A percentile compares a stretch with the other conserved stretches of the same genome.
Evolutionary conservation across 2,797 vertebrate species (phyloP).

Genomic region (Enteromius paludinosus): DNA sequence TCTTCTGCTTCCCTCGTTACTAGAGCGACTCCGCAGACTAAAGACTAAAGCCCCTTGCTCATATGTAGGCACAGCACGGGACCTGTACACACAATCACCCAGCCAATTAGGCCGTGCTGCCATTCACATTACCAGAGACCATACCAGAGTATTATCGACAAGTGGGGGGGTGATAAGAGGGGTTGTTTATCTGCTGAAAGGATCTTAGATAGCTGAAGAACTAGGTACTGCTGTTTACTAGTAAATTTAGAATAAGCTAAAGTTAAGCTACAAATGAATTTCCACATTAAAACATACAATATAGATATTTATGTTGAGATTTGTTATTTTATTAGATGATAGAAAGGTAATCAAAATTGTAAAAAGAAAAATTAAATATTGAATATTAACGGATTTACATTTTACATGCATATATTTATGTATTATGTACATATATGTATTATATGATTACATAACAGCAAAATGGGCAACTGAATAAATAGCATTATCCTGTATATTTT

Average conservation of each 20-base stretch:
- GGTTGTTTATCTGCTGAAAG: constrained; percentile 2
- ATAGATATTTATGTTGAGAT: neutral
- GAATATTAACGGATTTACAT: neutral
- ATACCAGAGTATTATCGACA: neutral
- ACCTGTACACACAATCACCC: constrained; percentile 24
- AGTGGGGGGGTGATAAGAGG: constrained; percentile 6
- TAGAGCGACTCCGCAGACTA: constrained; percentile 5
- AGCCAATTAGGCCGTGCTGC: constrained; percentile 43
- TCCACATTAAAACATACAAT: neutral
- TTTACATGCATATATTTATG: too few species aligned
- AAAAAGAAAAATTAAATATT: neutral
- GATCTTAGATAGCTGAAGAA: neutral
- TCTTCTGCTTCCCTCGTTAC: constrained; percentile 15
- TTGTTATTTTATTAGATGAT: neutral
- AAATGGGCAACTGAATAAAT: too few species aligned
- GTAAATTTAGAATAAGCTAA: neutral
- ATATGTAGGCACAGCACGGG: constrained; percentile 50
- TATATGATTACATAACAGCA: too few species aligned
- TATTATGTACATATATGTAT: too few species aligned
- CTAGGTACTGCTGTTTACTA: neutral
- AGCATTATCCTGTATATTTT: too few species aligned
- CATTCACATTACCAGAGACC: constrained; percentile 16
- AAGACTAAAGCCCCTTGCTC: constrained; percentile 32
- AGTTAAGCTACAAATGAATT: neutral
- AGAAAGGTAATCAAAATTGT: neutral